Percentiles rank a stretch among this genome's conserved stretches.
Conservation (phyloP, 1,140 invertebrate species). For the Lasaia peninsularis region DNA sequence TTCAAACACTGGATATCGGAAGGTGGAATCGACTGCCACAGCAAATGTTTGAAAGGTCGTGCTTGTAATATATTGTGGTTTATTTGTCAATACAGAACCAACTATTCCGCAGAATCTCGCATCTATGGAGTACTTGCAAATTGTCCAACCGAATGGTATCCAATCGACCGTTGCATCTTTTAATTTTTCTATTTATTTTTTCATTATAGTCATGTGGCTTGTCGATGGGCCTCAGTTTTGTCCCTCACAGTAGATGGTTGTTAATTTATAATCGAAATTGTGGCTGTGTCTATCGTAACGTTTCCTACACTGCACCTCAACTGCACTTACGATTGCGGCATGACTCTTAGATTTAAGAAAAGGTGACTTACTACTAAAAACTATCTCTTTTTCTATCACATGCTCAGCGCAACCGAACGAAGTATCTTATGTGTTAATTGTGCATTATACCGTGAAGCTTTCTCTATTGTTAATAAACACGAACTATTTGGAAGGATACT, state of each 20-base stretch:
- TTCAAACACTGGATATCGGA: conserved; percentile 13
- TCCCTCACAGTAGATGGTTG: conserved; percentile 45
- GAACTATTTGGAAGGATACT: conserved; percentile 19
- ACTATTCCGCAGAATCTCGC: conserved; percentile 71
- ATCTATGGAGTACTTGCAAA: conserved; percentile 75
- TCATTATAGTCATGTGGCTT: conserved; percentile 44
- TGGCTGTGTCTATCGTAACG: conserved; percentile 68
- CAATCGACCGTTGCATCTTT: conserved; percentile 57
- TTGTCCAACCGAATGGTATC: conserved; percentile 74
- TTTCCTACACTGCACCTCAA: conserved; percentile 53
- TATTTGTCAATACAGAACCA: conserved; percentile 74
- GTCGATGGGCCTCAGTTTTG: conserved; percentile 36
- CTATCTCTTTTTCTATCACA: conserved; percentile 69
- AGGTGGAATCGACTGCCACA: conserved; percentile 4
- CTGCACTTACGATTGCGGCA: conserved; percentile 58
- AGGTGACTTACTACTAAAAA: conserved; percentile 81
- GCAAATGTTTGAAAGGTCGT: conserved; percentile 27
- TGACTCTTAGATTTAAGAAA: conserved; percentile 57
- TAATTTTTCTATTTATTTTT: conserved; percentile 41
- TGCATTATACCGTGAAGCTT: conserved; percentile 61
- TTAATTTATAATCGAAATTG: conserved; percentile 62
- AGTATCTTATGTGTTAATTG: conserved; percentile 50
- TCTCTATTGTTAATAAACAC: conserved; percentile 49
- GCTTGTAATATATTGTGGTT: conserved; percentile 71
- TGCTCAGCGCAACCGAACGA: conserved; percentile 43